Conservation (phyloP, 2,113 vertebrate species). For the Aldabrachelys gigantea region DNA sequence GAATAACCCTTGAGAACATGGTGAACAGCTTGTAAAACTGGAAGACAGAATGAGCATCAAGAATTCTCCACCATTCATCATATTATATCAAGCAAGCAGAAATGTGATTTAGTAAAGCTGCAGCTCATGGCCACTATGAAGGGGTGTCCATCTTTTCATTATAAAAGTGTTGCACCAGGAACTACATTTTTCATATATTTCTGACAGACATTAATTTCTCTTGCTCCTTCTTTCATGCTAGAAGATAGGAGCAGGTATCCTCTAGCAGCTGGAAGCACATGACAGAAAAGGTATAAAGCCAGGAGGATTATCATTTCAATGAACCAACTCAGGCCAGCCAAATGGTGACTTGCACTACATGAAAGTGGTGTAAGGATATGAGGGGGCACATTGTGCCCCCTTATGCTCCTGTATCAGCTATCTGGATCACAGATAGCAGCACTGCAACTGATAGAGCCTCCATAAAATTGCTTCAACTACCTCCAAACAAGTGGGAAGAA, state of each 20-base stretch:
- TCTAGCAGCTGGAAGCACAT: too few relatives aligned
- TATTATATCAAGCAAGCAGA: background rate
- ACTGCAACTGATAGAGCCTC: background rate
- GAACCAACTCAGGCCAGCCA: background rate
- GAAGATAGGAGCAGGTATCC: too few relatives aligned
- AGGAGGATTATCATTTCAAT: background rate
- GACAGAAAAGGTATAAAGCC: too few relatives aligned
- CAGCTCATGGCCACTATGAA: background rate
- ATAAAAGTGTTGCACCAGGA: background rate
- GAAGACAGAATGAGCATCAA: background rate
- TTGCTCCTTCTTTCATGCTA: background rate
- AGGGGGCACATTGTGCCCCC: background rate
- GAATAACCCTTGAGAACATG: background rate
- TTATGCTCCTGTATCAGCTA: background rate
- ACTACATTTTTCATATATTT: background rate
- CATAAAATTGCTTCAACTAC: background rate
- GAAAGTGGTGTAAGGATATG: background rate
- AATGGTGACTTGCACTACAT: background rate
- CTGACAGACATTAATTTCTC: background rate
- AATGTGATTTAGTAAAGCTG: background rate
- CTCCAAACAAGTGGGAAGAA: background rate
- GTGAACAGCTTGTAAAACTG: background rate
- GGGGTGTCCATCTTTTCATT: background rate
- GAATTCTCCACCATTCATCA: background rate
- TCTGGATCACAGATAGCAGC: background rate